Evolutionary conservation across 2,888 invertebrate species (phyloP).

Genomic region (Drosophila hamatofila): DNA sequence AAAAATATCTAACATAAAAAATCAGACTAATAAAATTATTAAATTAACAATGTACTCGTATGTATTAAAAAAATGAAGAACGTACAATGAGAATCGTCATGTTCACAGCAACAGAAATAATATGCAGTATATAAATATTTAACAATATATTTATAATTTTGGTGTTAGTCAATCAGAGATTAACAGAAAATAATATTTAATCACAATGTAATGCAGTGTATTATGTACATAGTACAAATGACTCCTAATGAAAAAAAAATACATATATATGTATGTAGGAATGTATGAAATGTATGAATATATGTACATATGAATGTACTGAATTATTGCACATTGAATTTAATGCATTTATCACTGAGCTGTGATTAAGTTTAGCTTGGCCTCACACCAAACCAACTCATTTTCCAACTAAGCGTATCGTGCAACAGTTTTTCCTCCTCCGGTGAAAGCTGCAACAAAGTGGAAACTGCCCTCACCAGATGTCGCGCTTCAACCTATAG

Average conservation of each 20-base stretch:
- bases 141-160: slow-evolving; percentile 7
- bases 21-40: slow-evolving; percentile 27
- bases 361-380: slow-evolving; percentile 87
- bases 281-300: slow-evolving; percentile 31
- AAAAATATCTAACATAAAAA: slow-evolving; percentile 17
- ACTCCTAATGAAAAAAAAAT: slow-evolving; percentile 21
- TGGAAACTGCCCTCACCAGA: slow-evolving; percentile 94
- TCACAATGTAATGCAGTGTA: slow-evolving; percentile 33
- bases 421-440: slow-evolving; percentile 95
- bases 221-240: slow-evolving; percentile 58
- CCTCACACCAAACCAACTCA: slow-evolving; percentile 86
- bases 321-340: slow-evolving; percentile 43
- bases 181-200: slow-evolving; percentile 24
- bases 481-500: slow-evolving; percentile 91
- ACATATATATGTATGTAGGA: slow-evolving; percentile 15
- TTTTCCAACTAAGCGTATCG: slow-evolving; percentile 85
- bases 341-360: slow-evolving; percentile 82
- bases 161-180: slow-evolving; percentile 17
- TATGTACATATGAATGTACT: slow-evolving; percentile 50
- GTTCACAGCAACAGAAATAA: neutral
- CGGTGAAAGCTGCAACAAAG: slow-evolving; percentile 91
- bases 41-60: slow-evolving; percentile 34
- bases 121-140: neutral
- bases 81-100: neutral
- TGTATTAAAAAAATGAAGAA: neutral